Percentiles rank a stretch among this genome's conserved stretches.
These are phyloP conservation scores for Camelus dromedarius DNA, from an alignment of 2,113 vertebrate species.

Conservation along the genomic window DNA sequence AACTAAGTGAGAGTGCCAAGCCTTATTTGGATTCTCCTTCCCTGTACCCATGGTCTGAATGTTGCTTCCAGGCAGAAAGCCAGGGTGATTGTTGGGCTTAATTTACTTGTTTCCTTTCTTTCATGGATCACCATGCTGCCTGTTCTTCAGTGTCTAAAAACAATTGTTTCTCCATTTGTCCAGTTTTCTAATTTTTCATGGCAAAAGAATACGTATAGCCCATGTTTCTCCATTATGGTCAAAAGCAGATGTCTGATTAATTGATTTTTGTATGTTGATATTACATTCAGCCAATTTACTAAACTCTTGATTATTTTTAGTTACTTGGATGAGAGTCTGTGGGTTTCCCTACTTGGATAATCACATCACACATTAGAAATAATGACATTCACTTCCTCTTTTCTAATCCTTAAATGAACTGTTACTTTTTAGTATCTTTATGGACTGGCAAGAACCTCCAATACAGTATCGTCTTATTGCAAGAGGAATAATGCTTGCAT, in stretches of 20 bases:
- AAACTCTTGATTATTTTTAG: slow-evolving; percentile 19
- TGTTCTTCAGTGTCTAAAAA: background rate
- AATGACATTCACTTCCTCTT: background rate
- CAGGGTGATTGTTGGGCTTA: background rate
- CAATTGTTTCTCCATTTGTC: background rate
- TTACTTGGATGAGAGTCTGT: background rate
- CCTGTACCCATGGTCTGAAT: background rate
- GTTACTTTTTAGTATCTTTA: background rate
- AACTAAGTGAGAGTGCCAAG: background rate
- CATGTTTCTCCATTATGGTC: background rate
- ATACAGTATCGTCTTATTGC: background rate
- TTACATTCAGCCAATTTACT: background rate
- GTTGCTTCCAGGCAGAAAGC: background rate
- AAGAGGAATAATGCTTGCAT: background rate
- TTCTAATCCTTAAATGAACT: background rate
- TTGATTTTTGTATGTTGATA: background rate
- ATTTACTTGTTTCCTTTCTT: background rate
- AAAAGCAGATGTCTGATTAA: background rate
- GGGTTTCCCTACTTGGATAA: background rate
- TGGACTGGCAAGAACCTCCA: background rate
- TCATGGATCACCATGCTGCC: background rate
- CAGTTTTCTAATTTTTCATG: background rate
- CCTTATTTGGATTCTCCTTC: background rate
- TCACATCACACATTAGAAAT: background rate
- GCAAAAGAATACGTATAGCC: background rate